A percentile compares a stretch with the other conserved stretches of the same genome.
phyloP scores from a whole-genome alignment of 2,113 vertebrate genomes.

The Melanostigma gelatinosum region DNA sequence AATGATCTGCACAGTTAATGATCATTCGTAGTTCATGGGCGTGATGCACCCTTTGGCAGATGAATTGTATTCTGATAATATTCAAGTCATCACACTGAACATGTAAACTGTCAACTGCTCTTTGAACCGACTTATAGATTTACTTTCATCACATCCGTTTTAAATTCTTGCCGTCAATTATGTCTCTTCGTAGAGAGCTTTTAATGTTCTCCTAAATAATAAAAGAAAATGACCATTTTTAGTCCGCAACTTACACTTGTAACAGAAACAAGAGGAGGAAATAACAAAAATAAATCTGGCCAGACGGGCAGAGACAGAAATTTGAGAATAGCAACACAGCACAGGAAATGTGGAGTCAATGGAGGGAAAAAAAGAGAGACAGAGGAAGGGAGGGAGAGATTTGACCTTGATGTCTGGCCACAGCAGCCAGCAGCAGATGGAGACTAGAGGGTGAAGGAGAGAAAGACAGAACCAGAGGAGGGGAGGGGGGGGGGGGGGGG shows the following conservation, averaged over 20 bases:
- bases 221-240: slow-evolving; percentile 10
- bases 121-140: background rate
- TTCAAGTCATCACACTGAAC: background rate
- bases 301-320: slow-evolving; percentile 65
- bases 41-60: background rate
- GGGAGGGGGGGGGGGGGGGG: background rate
- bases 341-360: slow-evolving; percentile 76
- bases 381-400: slow-evolving; percentile 58
- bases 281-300: slow-evolving; percentile 56
- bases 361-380: slow-evolving; percentile 50
- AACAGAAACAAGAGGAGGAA: slow-evolving; percentile 55
- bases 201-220: background rate
- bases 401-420: slow-evolving; percentile 82
- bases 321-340: slow-evolving; percentile 59
- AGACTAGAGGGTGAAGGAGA: slow-evolving; percentile 68
- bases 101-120: background rate
- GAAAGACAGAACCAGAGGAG: slow-evolving; percentile 29
- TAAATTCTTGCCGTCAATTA: background rate
- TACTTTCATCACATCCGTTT: background rate
- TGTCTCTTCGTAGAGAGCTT: background rate
- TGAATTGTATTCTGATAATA: background rate
- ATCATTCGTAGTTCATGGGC: background rate
- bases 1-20: background rate
- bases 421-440: slow-evolving; percentile 68
- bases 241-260: slow-evolving; percentile 15